These are phyloP conservation scores for Catajapyx aquilonaris DNA, from an alignment of 1,140 invertebrate genomes.

Conservation along the genomic window DNA sequence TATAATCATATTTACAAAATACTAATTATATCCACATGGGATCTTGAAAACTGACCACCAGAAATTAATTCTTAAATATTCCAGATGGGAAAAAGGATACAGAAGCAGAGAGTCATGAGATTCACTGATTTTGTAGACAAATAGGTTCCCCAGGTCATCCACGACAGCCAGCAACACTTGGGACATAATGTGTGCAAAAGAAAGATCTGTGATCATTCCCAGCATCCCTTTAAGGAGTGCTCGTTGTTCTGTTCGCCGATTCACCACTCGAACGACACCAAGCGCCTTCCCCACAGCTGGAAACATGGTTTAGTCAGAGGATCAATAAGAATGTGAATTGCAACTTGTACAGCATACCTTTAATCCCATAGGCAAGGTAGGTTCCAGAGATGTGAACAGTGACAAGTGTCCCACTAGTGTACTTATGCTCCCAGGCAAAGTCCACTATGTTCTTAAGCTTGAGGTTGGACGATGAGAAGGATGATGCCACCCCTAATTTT, in stretches of 20 bases:
- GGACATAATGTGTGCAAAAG: conserved; percentile 60
- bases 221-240: conserved; percentile 67
- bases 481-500: conserved; percentile 34
- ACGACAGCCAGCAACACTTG: conserved; percentile 64
- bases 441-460: conserved; percentile 79
- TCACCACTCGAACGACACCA: conserved; percentile 64
- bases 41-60: too few relatives aligned
- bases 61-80: too few relatives aligned
- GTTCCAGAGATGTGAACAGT: conserved; percentile 67
- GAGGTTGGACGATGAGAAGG: conserved; percentile 65
- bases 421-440: conserved; percentile 74
- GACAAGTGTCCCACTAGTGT: conserved; percentile 67
- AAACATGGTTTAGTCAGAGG: conserved; percentile 12
- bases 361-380: conserved; percentile 74
- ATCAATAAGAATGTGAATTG: conserved; percentile 1
- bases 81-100: neutral
- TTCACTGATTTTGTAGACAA: conserved; percentile 63
- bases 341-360: conserved; percentile 31
- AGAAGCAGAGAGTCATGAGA: neutral
- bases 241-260: conserved; percentile 45
- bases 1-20: too few relatives aligned
- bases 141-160: conserved; percentile 59
- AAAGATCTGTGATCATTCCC: conserved; percentile 63
- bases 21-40: too few relatives aligned
- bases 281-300: conserved; percentile 35